Evolutionary conservation across 2,113 vertebrate species (phyloP), one percentile per base, ranked within the genome.

Genomic region (Hyperopisus bebe): DNA sequence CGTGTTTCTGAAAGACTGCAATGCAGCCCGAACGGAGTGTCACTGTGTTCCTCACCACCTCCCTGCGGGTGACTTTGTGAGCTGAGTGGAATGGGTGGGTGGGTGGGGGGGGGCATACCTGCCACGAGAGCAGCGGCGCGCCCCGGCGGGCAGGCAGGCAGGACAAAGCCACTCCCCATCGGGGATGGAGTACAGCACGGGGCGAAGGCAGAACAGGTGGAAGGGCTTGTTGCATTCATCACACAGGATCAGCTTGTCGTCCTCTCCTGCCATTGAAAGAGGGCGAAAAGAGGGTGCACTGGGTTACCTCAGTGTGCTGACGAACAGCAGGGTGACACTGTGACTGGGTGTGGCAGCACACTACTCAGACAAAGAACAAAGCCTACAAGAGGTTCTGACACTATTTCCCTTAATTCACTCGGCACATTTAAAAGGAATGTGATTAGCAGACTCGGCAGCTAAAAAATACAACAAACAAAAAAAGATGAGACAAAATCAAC

Each of bases 181-280:
- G 0, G 98, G 98, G 89, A 99, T 97, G 93, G 97, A 96, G 84
- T 98, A 97, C 17, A 99, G 95, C 0, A 96, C 98, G 0, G 98
- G 98, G 7, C 98, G 94, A 95, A 99, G 95, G 91, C 98, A 99
- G 90, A 99, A 98, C 90, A 99, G 95, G 93, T 99, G 98, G 97
- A 99, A 99, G 90, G 98, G 98, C 94, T 99, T 99, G 94, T 99
- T 99, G 93, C 98, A 99, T 94, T 98, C 98, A 0, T 99, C 98
- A 92, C 98, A 99, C 80, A 99, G 95, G 94, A 99, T 98, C 89
- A 99, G 96, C 91, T 99, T 98, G 96, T 99, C 98, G 70, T 99
- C 98, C 8, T 99, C 98, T 92, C 98, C 98, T 98, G 93, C 35
- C 24, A 93, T 47, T 50, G 83, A 90, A 51, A 44, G 86, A 90